Evolutionary conservation across 2,888 invertebrate genomes (phyloP).

Genomic region (Agrochola lota): DNA sequence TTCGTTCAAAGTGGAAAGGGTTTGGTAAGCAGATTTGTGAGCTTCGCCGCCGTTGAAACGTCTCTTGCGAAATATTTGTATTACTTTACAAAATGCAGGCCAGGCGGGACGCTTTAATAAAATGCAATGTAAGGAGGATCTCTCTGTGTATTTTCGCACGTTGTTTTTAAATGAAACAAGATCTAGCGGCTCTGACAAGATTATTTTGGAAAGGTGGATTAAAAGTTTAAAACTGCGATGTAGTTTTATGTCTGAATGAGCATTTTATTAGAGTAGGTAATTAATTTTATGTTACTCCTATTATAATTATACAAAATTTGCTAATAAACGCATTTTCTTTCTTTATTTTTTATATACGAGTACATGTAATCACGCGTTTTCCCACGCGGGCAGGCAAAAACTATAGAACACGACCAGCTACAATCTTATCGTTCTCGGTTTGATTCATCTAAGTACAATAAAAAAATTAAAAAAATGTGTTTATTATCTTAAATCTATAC

Average conservation of each 20-base stretch:
- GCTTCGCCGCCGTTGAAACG: conserved; percentile 46
- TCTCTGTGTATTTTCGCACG: conserved; percentile 38
- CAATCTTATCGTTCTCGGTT: no score
- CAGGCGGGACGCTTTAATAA: conserved; percentile 49
- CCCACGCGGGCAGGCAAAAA: no score
- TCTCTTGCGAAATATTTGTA: conserved; percentile 70
- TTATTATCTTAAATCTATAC: no score
- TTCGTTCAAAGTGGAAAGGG: conserved; percentile 70
- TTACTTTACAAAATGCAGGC: conserved; percentile 64
- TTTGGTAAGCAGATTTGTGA: conserved; percentile 70
- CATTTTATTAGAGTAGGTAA: not conserved
- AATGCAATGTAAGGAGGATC: conserved; percentile 59
- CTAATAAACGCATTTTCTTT: no score
- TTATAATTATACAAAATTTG: no score
- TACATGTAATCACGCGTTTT: no score
- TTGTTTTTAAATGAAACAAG: conserved; percentile 34
- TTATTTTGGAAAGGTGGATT: conserved; percentile 12
- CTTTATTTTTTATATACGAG: no score
- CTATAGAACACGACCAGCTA: no score
- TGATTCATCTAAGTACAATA: no score
- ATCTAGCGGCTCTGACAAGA: conserved; percentile 13
- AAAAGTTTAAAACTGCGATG: not conserved
- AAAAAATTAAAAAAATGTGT: no score
- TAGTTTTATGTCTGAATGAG: not conserved
- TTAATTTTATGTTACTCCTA: no score